Percentiles rank a stretch among this genome's conserved stretches.
phyloP scores from a whole-genome alignment of 1,140 invertebrate genomes.

The Hesperophylax magnus region DNA sequence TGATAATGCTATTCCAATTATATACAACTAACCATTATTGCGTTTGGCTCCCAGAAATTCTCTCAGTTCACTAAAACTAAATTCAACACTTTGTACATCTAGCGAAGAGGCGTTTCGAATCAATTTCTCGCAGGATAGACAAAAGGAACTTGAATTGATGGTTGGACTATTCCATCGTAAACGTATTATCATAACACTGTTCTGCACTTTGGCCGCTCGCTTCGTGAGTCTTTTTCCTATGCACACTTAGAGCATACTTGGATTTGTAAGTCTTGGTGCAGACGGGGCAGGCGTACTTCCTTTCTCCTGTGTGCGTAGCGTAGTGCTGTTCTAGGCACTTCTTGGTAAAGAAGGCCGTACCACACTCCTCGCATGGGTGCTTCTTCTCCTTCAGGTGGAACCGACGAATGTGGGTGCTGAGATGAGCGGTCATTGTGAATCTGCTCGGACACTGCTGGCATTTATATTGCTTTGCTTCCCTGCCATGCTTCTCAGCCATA shows the following conservation, averaged over 20 bases:
- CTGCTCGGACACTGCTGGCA: slow-evolving; percentile 64
- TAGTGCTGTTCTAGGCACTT: slow-evolving; percentile 67
- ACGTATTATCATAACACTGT: too few relatives aligned
- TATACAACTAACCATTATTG: too few relatives aligned
- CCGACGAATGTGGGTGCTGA: slow-evolving; percentile 61
- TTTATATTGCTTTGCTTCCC: slow-evolving; percentile 59
- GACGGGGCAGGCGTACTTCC: slow-evolving; percentile 68
- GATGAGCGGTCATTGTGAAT: slow-evolving; percentile 63
- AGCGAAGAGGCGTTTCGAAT: too few relatives aligned
- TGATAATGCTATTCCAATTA: too few relatives aligned
- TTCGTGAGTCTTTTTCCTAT: slow-evolving; percentile 80
- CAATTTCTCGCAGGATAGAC: too few relatives aligned
- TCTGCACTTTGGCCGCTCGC: slow-evolving; percentile 42
- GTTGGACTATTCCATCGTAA: too few relatives aligned
- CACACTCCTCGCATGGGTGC: slow-evolving; percentile 64
- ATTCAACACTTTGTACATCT: too few relatives aligned
- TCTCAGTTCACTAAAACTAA: too few relatives aligned
- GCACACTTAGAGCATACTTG: slow-evolving; percentile 75
- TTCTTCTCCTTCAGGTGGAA: slow-evolving; percentile 64
- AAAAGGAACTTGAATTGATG: too few relatives aligned
- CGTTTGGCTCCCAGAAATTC: too few relatives aligned
- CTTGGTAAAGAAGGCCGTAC: slow-evolving; percentile 62
- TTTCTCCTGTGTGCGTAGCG: slow-evolving; percentile 69
- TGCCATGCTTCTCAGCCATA: slow-evolving; percentile 60
- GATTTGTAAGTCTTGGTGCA: slow-evolving; percentile 67